Evolutionary conservation across 2,113 vertebrate genomes (phyloP).

Genomic region (Conger conger): DNA sequence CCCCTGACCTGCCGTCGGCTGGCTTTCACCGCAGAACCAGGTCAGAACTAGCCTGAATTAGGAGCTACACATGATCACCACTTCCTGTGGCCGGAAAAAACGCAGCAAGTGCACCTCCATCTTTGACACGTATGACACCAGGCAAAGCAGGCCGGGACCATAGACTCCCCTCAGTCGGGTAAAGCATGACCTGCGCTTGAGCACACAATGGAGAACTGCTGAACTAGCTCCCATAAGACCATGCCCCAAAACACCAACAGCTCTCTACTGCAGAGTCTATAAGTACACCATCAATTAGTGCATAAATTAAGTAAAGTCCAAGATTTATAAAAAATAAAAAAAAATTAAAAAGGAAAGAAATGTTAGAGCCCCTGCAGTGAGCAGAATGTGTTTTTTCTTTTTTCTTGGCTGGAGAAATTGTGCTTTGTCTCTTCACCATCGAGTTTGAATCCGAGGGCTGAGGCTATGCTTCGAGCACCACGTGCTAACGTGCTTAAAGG

Average conservation of each 20-base stretch:
- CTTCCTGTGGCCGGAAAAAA: not conserved
- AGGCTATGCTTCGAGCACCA: no score
- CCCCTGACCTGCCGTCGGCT: no score
- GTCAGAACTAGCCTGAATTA: not conserved
- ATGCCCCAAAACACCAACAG: not conserved
- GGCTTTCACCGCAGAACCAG: not conserved
- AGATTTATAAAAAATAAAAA: no score
- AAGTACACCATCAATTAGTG: not conserved
- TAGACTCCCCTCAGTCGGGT: no score
- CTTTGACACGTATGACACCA: not conserved
- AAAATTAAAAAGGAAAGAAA: no score
- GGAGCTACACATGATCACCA: no score
- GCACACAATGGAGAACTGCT: no score
- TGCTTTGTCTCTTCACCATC: not conserved
- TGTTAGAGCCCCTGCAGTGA: no score
- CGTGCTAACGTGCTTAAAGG: no score
- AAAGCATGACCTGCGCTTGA: not conserved
- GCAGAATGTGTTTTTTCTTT: not conserved
- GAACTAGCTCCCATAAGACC: not conserved
- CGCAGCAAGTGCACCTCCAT: not conserved
- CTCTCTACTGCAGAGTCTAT: not conserved
- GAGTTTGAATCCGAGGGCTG: not conserved
- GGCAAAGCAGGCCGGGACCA: not conserved
- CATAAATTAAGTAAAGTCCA: not conserved
- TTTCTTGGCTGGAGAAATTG: not conserved